A percentile compares a stretch with the other conserved stretches of the same genome.
Evolutionary conservation across 2,888 invertebrate species (phyloP).

Genomic region (Heliconius cydno): DNA sequence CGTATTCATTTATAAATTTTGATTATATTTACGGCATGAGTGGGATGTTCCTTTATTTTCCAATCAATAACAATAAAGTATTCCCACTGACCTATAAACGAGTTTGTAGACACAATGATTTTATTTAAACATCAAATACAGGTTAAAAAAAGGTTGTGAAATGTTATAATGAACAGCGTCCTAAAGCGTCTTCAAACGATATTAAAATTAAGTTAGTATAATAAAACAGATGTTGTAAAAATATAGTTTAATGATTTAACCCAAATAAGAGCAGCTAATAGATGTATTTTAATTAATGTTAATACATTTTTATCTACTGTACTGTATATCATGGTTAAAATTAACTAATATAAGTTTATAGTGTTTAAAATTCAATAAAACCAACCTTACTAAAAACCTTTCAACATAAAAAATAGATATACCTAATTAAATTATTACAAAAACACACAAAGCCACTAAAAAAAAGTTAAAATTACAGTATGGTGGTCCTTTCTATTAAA

Average conservation of each 20-base stretch:
- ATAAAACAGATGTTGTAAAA: not conserved
- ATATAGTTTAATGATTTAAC: not conserved
- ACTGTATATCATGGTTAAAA: not conserved
- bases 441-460: not conserved
- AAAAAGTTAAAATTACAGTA: not conserved
- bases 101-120: not conserved
- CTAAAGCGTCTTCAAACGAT: not conserved
- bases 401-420: not conserved
- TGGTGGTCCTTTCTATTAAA: not conserved
- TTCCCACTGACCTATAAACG: constrained; percentile 10
- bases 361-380: constrained; percentile 3
- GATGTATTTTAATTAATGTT: not conserved
- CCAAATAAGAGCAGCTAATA: not conserved
- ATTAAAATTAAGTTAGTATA: not conserved
- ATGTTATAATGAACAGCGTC: not conserved
- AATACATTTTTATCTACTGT: not conserved
- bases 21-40: not conserved
- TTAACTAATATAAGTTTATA: not conserved
- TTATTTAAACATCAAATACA: constrained; percentile 1
- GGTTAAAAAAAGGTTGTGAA: constrained; percentile 1
- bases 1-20: not conserved
- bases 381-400: not conserved
- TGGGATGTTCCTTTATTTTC: not conserved
- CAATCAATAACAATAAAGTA: not conserved
- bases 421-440: not conserved